A percentile compares a stretch with the other conserved stretches of the same genome.
Evolutionary conservation across 2,797 vertebrate genomes (phyloP).

Genomic region (Rhabdophis nuchalis): DNA sequence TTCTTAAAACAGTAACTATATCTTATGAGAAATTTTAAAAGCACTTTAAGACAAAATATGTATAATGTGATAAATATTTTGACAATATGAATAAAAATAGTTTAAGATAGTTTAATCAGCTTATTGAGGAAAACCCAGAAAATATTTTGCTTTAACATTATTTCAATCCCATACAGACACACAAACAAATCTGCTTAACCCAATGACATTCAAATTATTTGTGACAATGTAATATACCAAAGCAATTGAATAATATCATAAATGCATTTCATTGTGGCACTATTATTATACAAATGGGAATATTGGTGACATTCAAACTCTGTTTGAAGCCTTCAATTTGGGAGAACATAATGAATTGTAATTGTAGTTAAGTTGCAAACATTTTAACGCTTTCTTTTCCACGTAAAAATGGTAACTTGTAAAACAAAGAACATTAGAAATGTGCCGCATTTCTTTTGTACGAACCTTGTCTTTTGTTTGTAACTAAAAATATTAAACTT

Average conservation of each 20-base stretch:
- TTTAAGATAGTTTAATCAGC: neutral
- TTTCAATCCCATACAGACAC: neutral
- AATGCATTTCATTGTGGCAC: neutral
- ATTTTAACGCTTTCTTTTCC: constrained; percentile 1
- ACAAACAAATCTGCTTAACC: neutral
- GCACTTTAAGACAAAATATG: neutral
- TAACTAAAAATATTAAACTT: constrained; percentile 31
- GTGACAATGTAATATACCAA: constrained; percentile 1
- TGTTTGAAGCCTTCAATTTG: neutral
- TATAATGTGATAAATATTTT: neutral
- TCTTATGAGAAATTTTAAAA: neutral
- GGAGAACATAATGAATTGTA: neutral
- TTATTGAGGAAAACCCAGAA: neutral
- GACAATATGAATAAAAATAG: neutral
- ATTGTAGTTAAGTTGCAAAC: constrained; percentile 2
- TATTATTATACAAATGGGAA: neutral
- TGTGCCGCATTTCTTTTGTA: neutral
- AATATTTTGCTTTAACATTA: neutral
- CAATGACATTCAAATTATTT: neutral
- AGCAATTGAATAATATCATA: neutral
- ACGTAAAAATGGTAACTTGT: neutral
- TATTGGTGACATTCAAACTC: constrained; percentile 15
- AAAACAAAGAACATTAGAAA: neutral
- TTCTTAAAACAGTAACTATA: neutral
- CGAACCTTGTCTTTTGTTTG: constrained; percentile 2